Conservation (phyloP, 2,888 invertebrate species). For the Thysanoteuthis rhombus region DNA sequence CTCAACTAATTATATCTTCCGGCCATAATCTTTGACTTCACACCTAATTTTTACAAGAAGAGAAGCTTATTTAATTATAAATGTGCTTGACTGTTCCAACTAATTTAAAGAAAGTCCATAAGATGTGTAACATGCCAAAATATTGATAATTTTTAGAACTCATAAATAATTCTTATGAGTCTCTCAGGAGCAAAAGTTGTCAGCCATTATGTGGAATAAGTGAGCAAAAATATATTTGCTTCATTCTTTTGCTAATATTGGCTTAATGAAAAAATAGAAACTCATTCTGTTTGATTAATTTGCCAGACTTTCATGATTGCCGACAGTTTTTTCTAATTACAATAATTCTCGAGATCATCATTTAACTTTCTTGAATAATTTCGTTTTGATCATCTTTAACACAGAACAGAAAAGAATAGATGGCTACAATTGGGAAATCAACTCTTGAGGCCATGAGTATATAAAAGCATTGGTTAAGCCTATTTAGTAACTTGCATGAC, state of each 20-base stretch:
- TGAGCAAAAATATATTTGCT: neutral
- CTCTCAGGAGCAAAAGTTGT: neutral
- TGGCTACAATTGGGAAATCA: too few species aligned
- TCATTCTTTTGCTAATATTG: neutral
- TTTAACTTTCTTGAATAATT: neutral
- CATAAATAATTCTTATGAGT: neutral
- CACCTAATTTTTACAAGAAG: neutral
- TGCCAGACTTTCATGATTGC: neutral
- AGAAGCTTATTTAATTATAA: too few species aligned
- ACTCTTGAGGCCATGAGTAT: too few species aligned
- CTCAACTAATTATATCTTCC: neutral
- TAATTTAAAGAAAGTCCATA: neutral
- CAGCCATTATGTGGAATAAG: too few species aligned
- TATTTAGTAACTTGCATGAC: too few species aligned
- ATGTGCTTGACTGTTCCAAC: neutral
- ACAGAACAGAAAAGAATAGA: too few species aligned
- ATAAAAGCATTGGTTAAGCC: too few species aligned
- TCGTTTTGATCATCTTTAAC: neutral
- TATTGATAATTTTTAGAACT: neutral
- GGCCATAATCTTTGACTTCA: neutral
- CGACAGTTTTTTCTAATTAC: neutral
- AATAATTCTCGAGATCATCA: neutral
- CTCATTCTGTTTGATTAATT: neutral
- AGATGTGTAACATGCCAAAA: neutral
- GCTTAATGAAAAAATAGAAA: neutral